Percentiles rank a stretch among this genome's conserved stretches.
phyloP scores from a whole-genome alignment of 2,797 vertebrate species.

The Aotus griseimembra region DNA sequence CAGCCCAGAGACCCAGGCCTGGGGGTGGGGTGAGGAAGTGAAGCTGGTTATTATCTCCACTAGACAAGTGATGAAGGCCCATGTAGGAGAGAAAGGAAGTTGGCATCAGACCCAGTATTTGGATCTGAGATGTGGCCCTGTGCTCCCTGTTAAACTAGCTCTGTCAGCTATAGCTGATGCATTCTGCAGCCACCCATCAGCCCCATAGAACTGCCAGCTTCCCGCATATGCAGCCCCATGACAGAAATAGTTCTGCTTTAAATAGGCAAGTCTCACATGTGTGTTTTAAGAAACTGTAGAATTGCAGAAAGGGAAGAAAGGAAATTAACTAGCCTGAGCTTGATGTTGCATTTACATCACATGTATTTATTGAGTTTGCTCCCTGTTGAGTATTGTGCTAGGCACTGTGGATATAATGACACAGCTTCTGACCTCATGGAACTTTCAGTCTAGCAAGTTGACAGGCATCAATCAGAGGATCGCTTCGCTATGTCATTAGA shows the following conservation, averaged over 20 bases:
- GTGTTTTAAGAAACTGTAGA: not conserved
- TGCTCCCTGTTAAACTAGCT: not conserved
- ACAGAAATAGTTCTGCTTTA: not conserved
- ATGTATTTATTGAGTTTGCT: not conserved
- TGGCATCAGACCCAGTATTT: not conserved
- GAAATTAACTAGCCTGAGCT: not conserved
- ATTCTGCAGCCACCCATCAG: not conserved
- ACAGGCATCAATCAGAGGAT: not conserved
- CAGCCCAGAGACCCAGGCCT: not conserved
- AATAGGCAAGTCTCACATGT: not conserved
- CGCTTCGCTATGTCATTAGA: not conserved
- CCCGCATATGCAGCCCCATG: not conserved
- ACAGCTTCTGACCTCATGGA: not conserved
- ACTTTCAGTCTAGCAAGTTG: not conserved
- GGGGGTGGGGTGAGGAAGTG: rapidly evolving
- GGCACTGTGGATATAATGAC: not conserved
- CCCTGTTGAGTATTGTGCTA: not conserved
- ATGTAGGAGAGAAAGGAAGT: not conserved
- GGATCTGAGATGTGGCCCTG: not conserved
- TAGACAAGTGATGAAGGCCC: not conserved
- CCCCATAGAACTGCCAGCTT: not conserved
- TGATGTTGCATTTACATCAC: not conserved
- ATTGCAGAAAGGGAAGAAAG: not conserved
- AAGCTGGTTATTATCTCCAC: not conserved
- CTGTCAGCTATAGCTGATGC: not conserved